Conservation (phyloP, 2,113 vertebrate species). For the Psilopsiagon aymara region DNA sequence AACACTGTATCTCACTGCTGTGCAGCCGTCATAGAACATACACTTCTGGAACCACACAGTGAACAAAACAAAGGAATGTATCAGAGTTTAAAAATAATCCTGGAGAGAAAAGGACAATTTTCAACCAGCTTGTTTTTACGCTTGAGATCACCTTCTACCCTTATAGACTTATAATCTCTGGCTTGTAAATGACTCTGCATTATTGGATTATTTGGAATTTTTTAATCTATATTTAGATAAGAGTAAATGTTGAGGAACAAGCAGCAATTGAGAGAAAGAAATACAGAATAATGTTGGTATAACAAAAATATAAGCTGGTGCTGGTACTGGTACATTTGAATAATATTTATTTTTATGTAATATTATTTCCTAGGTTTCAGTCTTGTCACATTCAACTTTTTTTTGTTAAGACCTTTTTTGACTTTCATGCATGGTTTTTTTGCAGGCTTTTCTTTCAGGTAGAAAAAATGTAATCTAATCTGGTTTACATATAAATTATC, state of each 20-base stretch:
- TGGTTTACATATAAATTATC: not conserved
- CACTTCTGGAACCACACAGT: not conserved
- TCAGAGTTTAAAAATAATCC: not conserved
- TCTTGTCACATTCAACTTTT: not conserved
- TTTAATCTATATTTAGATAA: not conserved
- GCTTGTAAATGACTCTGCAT: not conserved
- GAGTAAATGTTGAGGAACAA: not conserved
- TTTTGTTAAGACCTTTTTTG: not conserved
- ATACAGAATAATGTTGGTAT: rapidly evolving
- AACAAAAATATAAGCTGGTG: not conserved
- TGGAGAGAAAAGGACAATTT: not conserved
- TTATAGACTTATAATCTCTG: not conserved
- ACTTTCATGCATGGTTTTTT: not conserved
- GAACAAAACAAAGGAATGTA: not conserved
- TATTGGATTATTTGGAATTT: not conserved
- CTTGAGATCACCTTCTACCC: not conserved
- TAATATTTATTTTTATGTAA: not conserved
- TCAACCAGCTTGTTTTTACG: not conserved
- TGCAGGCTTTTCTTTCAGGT: not conserved
- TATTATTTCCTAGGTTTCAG: not conserved
- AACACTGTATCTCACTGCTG: not conserved
- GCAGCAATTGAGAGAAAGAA: not conserved
- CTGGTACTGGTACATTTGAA: not conserved
- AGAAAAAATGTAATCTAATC: not conserved
- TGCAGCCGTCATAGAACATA: not conserved